Evolutionary conservation across 2,888 invertebrate species (phyloP).

Genomic region (Altica lythri): DNA sequence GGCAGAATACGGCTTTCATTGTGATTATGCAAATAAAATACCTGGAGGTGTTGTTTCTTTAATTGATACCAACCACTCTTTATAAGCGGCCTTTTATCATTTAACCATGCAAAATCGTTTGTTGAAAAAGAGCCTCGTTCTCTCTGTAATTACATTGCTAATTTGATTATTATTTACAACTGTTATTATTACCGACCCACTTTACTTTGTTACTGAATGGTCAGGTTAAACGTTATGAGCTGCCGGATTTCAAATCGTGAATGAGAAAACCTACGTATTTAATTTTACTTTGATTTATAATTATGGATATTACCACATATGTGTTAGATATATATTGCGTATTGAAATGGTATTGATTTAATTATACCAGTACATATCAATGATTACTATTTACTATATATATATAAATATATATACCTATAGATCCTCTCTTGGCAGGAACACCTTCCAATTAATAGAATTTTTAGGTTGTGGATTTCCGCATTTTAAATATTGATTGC

Average conservation of each 20-base stretch:
- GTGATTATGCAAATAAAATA: slow-evolving; percentile 16
- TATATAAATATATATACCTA: too few species aligned
- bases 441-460: too few species aligned
- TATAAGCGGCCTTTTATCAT: slow-evolving; percentile 9
- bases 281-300: not conserved
- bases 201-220: not conserved
- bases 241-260: not conserved
- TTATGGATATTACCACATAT: too few species aligned
- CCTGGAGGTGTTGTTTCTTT: slow-evolving; percentile 16
- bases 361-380: too few species aligned
- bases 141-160: slow-evolving; percentile 13
- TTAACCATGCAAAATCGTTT: slow-evolving; percentile 11
- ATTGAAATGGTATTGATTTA: too few species aligned
- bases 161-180: slow-evolving; percentile 22
- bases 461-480: too few species aligned
- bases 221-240: not conserved
- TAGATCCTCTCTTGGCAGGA: too few species aligned
- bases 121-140: slow-evolving; percentile 4
- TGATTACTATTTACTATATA: too few species aligned
- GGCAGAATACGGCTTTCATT: slow-evolving; percentile 7
- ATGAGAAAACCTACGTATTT: not conserved
- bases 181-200: slow-evolving; percentile 12
- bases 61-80: slow-evolving; percentile 8
- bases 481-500: too few species aligned
- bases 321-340: too few species aligned